Evolutionary conservation across 2,797 vertebrate genomes (phyloP).

Genomic region (Melopsittacus undulatus): DNA sequence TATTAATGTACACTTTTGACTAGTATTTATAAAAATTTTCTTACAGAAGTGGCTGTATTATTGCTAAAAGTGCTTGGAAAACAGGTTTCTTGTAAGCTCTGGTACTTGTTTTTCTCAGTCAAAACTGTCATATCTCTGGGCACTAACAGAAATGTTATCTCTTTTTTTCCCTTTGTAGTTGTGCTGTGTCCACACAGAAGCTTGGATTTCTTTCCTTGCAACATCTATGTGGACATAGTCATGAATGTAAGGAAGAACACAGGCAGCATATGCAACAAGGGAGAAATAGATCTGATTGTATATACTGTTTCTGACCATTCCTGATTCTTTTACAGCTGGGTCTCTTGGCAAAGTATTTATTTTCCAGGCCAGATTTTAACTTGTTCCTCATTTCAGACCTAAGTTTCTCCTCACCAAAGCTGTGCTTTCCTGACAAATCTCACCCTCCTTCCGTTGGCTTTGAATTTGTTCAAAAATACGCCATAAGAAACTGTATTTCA

Average conservation of each 20-base stretch:
- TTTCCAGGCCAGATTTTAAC: not conserved
- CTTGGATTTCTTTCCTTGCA: not conserved
- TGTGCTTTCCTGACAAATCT: not conserved
- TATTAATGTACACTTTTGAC: not conserved
- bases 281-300: not conserved
- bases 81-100: not conserved
- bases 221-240: accelerated
- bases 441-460: not conserved
- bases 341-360: not conserved
- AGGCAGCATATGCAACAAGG: not conserved
- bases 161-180: not conserved
- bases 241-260: not conserved
- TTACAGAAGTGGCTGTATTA: not conserved
- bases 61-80: not conserved
- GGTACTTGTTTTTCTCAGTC: not conserved
- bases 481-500: not conserved
- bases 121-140: not conserved
- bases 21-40: not conserved
- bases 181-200: not conserved
- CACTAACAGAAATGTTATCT: not conserved
- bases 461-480: not conserved
- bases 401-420: not conserved
- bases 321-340: not conserved
- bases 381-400: not conserved
- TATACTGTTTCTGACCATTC: not conserved